Percentiles rank a stretch among this genome's conserved stretches.
These are phyloP conservation scores for Galeopsomyia nigrocyanea DNA, from an alignment of 2,888 invertebrate genomes.

Conservation along the genomic window DNA sequence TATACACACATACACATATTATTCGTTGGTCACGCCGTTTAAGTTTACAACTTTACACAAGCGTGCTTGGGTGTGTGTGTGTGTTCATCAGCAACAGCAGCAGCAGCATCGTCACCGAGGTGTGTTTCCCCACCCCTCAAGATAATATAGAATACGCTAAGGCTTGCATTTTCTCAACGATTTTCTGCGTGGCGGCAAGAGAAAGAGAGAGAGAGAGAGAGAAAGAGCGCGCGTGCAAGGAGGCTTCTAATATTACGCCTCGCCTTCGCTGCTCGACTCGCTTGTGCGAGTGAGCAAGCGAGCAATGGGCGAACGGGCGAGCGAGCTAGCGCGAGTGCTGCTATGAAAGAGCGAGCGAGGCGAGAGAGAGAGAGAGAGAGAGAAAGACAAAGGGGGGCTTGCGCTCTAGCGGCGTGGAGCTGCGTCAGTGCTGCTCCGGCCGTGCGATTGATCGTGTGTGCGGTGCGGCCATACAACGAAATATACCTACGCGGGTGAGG, in stretches of 20 bases:
- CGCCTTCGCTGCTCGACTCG: too few relatives aligned
- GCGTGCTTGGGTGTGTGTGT: not conserved
- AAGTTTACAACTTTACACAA: too few relatives aligned
- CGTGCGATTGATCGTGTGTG: too few relatives aligned
- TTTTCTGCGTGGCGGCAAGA: not conserved
- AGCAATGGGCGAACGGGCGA: too few relatives aligned
- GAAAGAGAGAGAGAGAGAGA: not conserved
- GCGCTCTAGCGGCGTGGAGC: conserved; percentile 10
- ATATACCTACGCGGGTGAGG: too few relatives aligned
- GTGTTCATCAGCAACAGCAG: not conserved
- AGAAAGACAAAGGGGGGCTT: not conserved
- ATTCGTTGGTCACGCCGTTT: not conserved
- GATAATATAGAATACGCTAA: too few relatives aligned
- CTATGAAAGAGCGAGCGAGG: not conserved
- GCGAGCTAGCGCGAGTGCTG: too few relatives aligned
- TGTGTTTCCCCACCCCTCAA: not conserved
- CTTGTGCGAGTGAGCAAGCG: too few relatives aligned
- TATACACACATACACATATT: not conserved
- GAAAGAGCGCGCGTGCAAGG: not conserved
- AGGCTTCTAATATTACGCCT: not conserved
- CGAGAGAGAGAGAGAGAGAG: conserved; percentile 35
- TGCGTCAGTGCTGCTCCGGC: not conserved
- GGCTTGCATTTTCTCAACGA: not conserved
- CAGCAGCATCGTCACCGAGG: not conserved
- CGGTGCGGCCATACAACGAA: too few relatives aligned